Evolutionary conservation across 2,113 vertebrate species (phyloP).

Genomic region (Climacteris rufus): DNA sequence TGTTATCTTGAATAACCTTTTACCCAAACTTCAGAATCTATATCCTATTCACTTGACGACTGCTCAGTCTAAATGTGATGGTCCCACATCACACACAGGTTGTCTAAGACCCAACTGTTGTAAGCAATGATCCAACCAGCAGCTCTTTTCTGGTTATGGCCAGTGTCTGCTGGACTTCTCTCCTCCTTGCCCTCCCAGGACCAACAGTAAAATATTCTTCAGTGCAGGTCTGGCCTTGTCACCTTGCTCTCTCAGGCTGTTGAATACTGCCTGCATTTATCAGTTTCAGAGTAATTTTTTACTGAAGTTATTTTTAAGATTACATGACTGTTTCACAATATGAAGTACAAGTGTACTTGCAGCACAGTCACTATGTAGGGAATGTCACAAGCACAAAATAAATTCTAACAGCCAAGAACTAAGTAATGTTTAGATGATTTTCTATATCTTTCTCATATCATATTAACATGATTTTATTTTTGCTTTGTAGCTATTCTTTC

Average conservation of each 20-base stretch:
- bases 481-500: background rate
- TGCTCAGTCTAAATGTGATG: background rate
- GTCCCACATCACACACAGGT: background rate
- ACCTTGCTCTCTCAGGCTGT: background rate
- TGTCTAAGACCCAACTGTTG: background rate
- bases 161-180: background rate
- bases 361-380: background rate
- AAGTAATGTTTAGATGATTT: background rate
- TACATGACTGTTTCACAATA: background rate
- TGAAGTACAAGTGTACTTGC: background rate
- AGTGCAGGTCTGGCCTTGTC: background rate
- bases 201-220: background rate
- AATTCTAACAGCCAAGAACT: background rate
- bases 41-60: background rate
- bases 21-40: background rate
- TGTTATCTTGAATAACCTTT: background rate
- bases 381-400: background rate
- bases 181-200: background rate
- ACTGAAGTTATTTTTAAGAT: background rate
- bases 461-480: background rate
- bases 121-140: background rate
- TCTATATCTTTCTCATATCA: background rate
- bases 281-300: background rate
- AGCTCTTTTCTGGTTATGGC: background rate
- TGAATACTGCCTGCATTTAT: background rate